Evolutionary conservation across 2,888 invertebrate genomes (phyloP).

Genomic region (Portevinia maculata): DNA sequence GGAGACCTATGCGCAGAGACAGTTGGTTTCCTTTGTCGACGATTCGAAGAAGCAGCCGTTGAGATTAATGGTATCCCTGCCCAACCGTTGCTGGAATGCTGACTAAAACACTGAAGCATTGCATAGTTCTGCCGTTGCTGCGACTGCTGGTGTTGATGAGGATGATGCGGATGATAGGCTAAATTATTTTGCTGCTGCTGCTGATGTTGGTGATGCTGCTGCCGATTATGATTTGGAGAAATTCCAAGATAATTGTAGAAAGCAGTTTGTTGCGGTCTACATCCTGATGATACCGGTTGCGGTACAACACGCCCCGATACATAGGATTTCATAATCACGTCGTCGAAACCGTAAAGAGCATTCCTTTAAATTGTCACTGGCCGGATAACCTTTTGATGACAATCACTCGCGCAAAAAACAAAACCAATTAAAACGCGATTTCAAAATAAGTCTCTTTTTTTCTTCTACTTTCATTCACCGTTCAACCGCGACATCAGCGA

Average conservation of each 20-base stretch:
- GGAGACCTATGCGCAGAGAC: constrained; percentile 26
- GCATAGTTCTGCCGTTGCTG: constrained; percentile 76
- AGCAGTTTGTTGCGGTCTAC: constrained; percentile 60
- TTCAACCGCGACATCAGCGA: constrained; percentile 44
- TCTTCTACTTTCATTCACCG: constrained; percentile 55
- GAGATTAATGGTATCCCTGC: constrained; percentile 92
- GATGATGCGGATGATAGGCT: constrained; percentile 59
- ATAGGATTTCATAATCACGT: constrained; percentile 71
- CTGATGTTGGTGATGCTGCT: constrained; percentile 51
- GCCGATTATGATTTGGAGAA: constrained; percentile 60
- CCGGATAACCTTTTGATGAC: constrained; percentile 28
- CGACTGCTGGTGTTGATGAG: constrained; percentile 45
- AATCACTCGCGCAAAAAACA: constrained; percentile 13
- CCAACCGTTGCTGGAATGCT: constrained; percentile 86
- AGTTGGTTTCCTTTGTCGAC: constrained; percentile 54
- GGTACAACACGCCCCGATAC: constrained; percentile 70
- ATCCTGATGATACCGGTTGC: constrained; percentile 64
- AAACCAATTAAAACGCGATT: constrained; percentile 33
- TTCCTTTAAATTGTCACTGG: constrained; percentile 57
- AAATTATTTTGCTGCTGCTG: constrained; percentile 57
- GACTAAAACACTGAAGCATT: constrained; percentile 77
- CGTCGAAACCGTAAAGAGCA: constrained; percentile 50
- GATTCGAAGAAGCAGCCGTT: constrained; percentile 85
- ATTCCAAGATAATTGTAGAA: constrained; percentile 61
- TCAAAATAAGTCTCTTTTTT: constrained; percentile 45